These are phyloP conservation scores for Adelges cooleyi DNA, from an alignment of 1,140 invertebrate genomes.

Conservation along the genomic window DNA sequence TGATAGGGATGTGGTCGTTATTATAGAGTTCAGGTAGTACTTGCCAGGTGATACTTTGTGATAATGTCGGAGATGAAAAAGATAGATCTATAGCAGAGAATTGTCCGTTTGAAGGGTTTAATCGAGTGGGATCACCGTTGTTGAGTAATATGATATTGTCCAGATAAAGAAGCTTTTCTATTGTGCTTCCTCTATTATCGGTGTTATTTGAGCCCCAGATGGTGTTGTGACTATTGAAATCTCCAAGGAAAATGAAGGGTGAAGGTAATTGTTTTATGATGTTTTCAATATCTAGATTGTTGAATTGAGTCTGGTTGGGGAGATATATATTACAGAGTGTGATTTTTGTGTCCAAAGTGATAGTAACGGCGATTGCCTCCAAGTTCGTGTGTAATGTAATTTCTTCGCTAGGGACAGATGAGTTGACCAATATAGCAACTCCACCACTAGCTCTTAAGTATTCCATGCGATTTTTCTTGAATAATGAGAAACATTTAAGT, in stretches of 20 bases:
- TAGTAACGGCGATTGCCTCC: background rate
- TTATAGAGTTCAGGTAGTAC: background rate
- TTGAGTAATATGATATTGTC: background rate
- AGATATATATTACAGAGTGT: background rate
- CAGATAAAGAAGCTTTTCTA: background rate
- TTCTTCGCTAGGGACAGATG: background rate
- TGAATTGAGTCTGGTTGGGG: background rate
- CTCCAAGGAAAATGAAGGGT: background rate
- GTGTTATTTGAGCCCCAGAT: background rate
- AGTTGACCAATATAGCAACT: background rate
- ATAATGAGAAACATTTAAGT: background rate
- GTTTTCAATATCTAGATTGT: background rate
- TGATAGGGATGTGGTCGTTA: background rate
- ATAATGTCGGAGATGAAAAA: background rate
- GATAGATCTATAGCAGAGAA: background rate
- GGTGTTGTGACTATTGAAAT: background rate
- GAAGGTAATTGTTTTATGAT: constrained; percentile 1
- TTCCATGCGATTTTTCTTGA: background rate
- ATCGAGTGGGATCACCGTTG: background rate
- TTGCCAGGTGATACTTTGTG: background rate
- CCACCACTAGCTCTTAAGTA: constrained; percentile 1
- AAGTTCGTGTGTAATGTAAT: background rate
- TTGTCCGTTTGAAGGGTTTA: background rate
- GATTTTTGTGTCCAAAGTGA: background rate
- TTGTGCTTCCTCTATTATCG: background rate